A percentile compares a stretch with the other conserved stretches of the same genome.
These are phyloP conservation scores for Sinonovacula constricta DNA, from an alignment of 1,140 invertebrate species.

Conservation along the genomic window DNA sequence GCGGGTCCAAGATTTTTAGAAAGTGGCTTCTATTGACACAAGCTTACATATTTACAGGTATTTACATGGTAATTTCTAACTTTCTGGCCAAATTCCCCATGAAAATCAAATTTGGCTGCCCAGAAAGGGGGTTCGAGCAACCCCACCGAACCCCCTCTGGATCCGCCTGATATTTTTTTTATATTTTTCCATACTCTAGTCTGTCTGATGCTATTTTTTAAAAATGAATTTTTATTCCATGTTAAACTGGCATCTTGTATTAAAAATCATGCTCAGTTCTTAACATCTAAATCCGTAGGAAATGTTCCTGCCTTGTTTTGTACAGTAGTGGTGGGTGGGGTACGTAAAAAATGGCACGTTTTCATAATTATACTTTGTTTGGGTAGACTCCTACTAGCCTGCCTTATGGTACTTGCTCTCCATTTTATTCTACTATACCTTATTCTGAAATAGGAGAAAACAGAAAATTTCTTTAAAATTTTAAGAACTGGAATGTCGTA, in stretches of 20 bases:
- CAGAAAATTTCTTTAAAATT: slow-evolving; percentile 3
- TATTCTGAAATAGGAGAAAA: slow-evolving; percentile 14
- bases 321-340: neutral
- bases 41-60: too few relatives aligned
- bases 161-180: neutral
- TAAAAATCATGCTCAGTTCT: neutral
- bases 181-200: neutral
- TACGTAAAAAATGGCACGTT: neutral
- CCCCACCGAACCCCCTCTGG: too few relatives aligned
- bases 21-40: too few relatives aligned
- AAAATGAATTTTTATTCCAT: neutral
- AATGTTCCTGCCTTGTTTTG: neutral
- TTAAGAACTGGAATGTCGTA: slow-evolving; percentile 2
- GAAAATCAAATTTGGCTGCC: too few relatives aligned
- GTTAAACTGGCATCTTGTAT: neutral
- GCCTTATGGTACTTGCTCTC: neutral
- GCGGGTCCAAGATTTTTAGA: too few relatives aligned
- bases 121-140: too few relatives aligned
- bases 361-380: neutral
- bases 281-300: neutral
- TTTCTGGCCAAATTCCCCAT: too few relatives aligned
- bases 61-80: too few relatives aligned
- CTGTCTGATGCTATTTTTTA: neutral
- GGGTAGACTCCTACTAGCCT: neutral
- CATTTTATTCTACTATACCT: slow-evolving; percentile 7